A percentile compares a stretch with the other conserved stretches of the same genome.
Conservation (phyloP, 1,140 invertebrate species). For the Bactericera cockerelli region DNA sequence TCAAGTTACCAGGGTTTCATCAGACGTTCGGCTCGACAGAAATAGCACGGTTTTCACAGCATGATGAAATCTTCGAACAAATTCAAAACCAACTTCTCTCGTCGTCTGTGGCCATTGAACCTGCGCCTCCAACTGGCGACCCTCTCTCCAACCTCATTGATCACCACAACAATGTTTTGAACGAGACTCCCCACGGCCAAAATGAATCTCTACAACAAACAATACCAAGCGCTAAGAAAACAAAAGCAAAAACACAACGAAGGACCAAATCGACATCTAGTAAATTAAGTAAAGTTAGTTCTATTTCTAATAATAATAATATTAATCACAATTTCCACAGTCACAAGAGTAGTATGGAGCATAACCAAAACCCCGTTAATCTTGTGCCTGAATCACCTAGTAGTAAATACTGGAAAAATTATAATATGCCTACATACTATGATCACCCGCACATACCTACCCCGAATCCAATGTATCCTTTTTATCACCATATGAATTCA, state of each 20-base stretch:
- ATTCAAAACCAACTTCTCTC: conserved; percentile 8
- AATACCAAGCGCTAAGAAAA: neutral
- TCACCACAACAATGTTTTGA: neutral
- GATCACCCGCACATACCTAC: neutral
- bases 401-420: conserved; percentile 5
- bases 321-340: neutral
- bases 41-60: conserved; percentile 48
- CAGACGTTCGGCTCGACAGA: conserved; percentile 62
- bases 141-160: neutral
- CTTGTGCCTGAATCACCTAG: neutral
- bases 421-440: neutral
- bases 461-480: neutral
- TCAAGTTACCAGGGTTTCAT: conserved; percentile 46
- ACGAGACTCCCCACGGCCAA: neutral
- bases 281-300: neutral
- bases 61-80: conserved; percentile 32
- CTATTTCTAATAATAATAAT: neutral
- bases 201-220: neutral
- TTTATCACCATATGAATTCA: neutral
- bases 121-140: neutral
- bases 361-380: too few relatives aligned
- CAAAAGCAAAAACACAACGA: neutral
- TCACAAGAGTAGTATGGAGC: neutral
- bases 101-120: neutral
- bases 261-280: neutral